Conservation (phyloP, 2,888 invertebrate species). For the Dicyrtoma fusca region DNA sequence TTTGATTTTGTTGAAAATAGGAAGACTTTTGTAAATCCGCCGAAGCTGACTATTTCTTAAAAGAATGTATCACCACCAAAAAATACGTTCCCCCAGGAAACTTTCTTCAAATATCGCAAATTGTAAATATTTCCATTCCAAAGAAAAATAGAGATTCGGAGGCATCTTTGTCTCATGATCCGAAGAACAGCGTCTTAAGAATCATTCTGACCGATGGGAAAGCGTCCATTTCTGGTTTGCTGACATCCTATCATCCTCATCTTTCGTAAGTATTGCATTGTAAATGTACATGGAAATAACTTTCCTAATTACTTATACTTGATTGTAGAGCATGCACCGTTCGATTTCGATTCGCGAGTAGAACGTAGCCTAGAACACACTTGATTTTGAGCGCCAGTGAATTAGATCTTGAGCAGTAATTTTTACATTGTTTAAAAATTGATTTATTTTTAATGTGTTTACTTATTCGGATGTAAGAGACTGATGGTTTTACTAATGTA, state of each 20-base stretch:
- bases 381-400: too few species aligned
- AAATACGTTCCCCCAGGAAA: constrained; percentile 45
- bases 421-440: too few species aligned
- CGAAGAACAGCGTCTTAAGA: constrained; percentile 47
- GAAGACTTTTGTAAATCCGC: constrained; percentile 47
- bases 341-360: too few species aligned
- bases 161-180: constrained; percentile 33
- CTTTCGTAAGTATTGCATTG: constrained; percentile 44
- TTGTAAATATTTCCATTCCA: constrained; percentile 49
- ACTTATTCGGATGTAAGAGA: too few species aligned
- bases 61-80: constrained; percentile 43
- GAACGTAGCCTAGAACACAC: too few species aligned
- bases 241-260: constrained; percentile 41
- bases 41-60: constrained; percentile 39
- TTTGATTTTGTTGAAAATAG: constrained; percentile 37
- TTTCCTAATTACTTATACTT: too few species aligned
- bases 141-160: constrained; percentile 46
- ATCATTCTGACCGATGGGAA: constrained; percentile 52
- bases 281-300: too few species aligned
- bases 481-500: too few species aligned
- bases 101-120: constrained; percentile 47
- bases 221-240: constrained; percentile 42
- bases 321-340: too few species aligned
- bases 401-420: too few species aligned
- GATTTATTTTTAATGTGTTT: too few species aligned